Evolutionary conservation across 2,113 vertebrate species (phyloP), one percentile per base, ranked within the genome.

Genomic region (Aix galericulata): DNA sequence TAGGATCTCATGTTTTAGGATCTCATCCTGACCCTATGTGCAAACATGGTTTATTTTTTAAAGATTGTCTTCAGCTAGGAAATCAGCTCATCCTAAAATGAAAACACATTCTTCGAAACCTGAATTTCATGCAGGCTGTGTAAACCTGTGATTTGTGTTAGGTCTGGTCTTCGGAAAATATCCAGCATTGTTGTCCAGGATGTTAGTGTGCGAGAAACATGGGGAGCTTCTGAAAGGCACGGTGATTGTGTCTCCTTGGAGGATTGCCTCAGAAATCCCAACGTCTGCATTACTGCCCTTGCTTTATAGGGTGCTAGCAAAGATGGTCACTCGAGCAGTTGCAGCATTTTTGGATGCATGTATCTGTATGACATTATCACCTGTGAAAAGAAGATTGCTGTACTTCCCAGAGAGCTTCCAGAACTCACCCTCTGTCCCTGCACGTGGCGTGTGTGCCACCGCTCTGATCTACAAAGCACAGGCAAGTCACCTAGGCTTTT

Each of bases 201-300:
- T 91, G 72, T 94, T 92, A 40, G 48, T 85, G 71, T 66, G 71
- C 38, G 40, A 67, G 94, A 91, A 95, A 92, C 1, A 0, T 63
- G 63, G 72, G 67, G 91, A 94, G 82, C 73, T 95, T 87, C 71
- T 91, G 81, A 53, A 92, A 92, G 71, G 89, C 72, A n/a, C 58
- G 36, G 82, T 80, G 89, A 66, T 48, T 53, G 13, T 40, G 44
- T 85, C 84, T 91, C 74, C 83, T 68, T 94, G 87, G 91, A 58
- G 91, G 88, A 77, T 23, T 92, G 91, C 59, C 78, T 95, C 89
- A 85, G 84, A 93, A 94, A 91, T 87, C 89, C 93, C 84, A 84
- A 88, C 75, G 78, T 89, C 74, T 89, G 93, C 36, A 8, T 91
- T 95, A 87, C 89, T 94, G 78, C 89, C 2, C 0, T 82, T 80